These are phyloP conservation scores for Drosophila novamexicana DNA, from an alignment of 1,140 invertebrate species.

Conservation along the genomic window DNA sequence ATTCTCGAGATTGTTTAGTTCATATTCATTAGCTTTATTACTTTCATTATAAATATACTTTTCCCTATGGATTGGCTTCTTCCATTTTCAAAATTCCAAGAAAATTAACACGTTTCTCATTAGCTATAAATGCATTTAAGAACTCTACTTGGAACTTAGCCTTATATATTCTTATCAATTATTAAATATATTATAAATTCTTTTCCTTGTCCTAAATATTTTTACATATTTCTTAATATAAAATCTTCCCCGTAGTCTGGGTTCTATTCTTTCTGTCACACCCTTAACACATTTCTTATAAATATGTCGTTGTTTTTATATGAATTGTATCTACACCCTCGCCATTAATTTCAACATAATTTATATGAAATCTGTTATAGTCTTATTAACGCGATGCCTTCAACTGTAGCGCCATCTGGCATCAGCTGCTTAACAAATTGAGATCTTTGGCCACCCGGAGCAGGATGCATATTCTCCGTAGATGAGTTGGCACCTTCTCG, in stretches of 20 bases:
- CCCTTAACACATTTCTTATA: conserved; percentile 42
- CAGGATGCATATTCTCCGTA: conserved; percentile 4
- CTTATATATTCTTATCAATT: not conserved
- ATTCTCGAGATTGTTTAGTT: no score
- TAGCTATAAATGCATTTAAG: not conserved
- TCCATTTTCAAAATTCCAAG: no score
- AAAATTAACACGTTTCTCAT: no score
- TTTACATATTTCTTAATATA: not conserved
- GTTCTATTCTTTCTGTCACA: conserved; percentile 1
- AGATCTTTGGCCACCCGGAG: conserved; percentile 29
- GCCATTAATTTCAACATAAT: conserved; percentile 62
- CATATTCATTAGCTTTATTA: no score
- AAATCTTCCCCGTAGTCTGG: not conserved
- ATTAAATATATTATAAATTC: not conserved
- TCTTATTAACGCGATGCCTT: conserved; percentile 60
- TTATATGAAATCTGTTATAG: conserved; percentile 78
- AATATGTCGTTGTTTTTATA: conserved; percentile 33
- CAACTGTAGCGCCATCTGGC: conserved; percentile 61
- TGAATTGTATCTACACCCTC: conserved; percentile 3
- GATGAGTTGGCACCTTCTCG: conserved; percentile 72
- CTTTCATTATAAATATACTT: no score
- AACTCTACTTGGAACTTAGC: not conserved
- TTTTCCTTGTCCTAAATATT: not conserved
- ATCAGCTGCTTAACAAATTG: conserved; percentile 77
- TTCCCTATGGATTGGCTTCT: no score